Base-by-base conservation (phyloP, 1,140 invertebrate species). In the Apis cerana region DNA sequence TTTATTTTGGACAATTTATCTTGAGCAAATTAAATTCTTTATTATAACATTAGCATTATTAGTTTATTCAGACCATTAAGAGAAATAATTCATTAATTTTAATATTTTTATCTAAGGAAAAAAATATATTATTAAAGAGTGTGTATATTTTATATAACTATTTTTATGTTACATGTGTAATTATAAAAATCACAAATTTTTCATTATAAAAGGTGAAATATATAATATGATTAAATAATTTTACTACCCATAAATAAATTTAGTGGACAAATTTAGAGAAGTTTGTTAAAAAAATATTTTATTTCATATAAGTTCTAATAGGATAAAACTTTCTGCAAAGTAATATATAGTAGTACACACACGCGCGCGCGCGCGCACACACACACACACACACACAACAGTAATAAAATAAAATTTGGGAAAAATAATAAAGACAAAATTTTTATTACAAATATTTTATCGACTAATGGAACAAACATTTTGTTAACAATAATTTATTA, bases 401-500 rank as follows among this genome's bases (percentile, higher is more conserved):
- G 48, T 52, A 11, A 33, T 61, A 70, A 27, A 13, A 72, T 50
- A 67, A 71, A 58, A 70, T 33, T 43, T 59, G 50, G 23, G 11
- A 69, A 70, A 58, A 33, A 12, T 61, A 52, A 81, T 19, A 70
- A 70, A 61, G 59, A 11, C 67, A 52, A 12, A 48, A 56, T 17
- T 75, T 23, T 62, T 69, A 82, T 81, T 27, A 76, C 19, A 65
- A 75, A 62, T 7, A 21, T 64, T 75, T 62, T 50, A 75, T 50
- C 17, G 19, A 56, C 5, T 11, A 48, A 64, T 27, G 65, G 19
- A 23, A 76, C 23, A 23, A 70, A 83, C 61, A 56, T 65, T 83
- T 86, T 83, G 76, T 86, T 86, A 86, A 87, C 65, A 82, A 85
- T 56, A 75, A 23, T 88, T 88, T 85, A 85, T 82, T 85, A 82